Percentiles rank a stretch among this genome's conserved stretches.
These are phyloP conservation scores for Coelogynopora nodosa DNA, from an alignment of 2,888 invertebrate species.

Conservation along the genomic window DNA sequence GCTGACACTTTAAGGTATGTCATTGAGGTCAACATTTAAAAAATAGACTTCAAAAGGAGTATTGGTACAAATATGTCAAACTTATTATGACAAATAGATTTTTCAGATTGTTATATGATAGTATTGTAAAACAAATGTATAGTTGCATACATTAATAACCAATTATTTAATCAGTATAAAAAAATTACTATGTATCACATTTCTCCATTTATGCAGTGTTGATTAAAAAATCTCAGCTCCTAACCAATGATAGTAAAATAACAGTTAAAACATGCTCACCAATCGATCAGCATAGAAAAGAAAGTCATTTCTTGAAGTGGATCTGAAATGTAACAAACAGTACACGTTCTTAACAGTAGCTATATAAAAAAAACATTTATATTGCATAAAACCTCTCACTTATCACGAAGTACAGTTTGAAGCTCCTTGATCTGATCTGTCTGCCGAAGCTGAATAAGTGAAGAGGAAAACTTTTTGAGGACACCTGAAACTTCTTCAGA, in stretches of 20 bases:
- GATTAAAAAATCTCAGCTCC: too few species aligned
- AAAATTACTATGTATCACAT: too few species aligned
- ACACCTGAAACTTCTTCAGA: background rate
- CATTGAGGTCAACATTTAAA: too few species aligned
- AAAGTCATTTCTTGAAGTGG: slow-evolving; percentile 70
- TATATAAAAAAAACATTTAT: background rate
- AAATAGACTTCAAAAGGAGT: too few species aligned
- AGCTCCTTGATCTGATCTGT: slow-evolving; percentile 61
- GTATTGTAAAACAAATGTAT: too few species aligned
- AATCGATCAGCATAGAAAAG: slow-evolving; percentile 96
- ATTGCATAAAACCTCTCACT: slow-evolving; percentile 54
- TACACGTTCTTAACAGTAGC: background rate
- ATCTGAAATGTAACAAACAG: slow-evolving; percentile 66
- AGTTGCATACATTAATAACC: too few species aligned
- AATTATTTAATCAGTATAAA: too few species aligned
- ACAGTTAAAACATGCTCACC: slow-evolving; percentile 64
- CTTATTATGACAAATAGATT: too few species aligned
- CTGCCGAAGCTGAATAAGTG: background rate
- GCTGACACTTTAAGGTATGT: too few species aligned
- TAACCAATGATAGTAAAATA: background rate
- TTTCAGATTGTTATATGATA: too few species aligned
- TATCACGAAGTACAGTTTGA: slow-evolving; percentile 64
- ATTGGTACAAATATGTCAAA: too few species aligned
- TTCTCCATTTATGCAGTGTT: too few species aligned
- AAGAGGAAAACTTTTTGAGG: background rate